Percentiles rank a stretch among this genome's conserved stretches.
Evolutionary conservation across 2,113 vertebrate genomes (phyloP).

Genomic region (Aphyosemion australe): DNA sequence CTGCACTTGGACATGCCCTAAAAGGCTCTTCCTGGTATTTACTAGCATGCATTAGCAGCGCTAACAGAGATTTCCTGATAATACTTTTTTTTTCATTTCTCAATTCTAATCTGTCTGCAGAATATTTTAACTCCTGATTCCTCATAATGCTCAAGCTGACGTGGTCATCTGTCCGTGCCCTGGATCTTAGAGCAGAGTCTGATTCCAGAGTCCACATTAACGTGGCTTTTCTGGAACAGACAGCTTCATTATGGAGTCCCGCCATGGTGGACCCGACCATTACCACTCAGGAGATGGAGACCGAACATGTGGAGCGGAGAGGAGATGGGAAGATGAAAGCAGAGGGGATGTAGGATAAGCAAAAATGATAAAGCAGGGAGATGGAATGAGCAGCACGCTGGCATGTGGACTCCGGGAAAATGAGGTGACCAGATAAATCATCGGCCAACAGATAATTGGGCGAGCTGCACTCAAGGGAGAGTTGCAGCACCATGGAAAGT

Average conservation of each 20-base stretch:
- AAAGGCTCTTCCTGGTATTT: slow-evolving; percentile 14
- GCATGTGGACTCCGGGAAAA: slow-evolving; percentile 35
- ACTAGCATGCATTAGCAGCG: slow-evolving; percentile 15
- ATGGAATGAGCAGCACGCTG: slow-evolving; percentile 32
- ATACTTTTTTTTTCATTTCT: slow-evolving; percentile 20
- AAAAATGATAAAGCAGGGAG: slow-evolving; percentile 42
- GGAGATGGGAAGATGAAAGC: slow-evolving; percentile 46
- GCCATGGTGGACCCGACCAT: slow-evolving; percentile 51
- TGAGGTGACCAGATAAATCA: slow-evolving; percentile 72
- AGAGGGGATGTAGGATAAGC: slow-evolving; percentile 30
- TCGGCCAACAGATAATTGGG: slow-evolving; percentile 73
- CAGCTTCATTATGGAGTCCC: slow-evolving; percentile 57
- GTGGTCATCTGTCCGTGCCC: slow-evolving; percentile 45
- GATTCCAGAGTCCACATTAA: slow-evolving; percentile 65
- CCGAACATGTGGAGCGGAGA: slow-evolving; percentile 15
- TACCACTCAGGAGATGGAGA: slow-evolving; percentile 42
- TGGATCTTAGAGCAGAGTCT: slow-evolving; percentile 44
- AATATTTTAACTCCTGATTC: slow-evolving; percentile 14
- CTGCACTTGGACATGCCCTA: slow-evolving; percentile 23
- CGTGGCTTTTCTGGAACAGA: slow-evolving; percentile 57
- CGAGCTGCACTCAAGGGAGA: slow-evolving; percentile 53
- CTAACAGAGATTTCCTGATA: slow-evolving; percentile 4
- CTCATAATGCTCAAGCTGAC: slow-evolving; percentile 18
- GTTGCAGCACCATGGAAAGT: slow-evolving; percentile 53
- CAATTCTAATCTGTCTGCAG: slow-evolving; percentile 25